A percentile compares a stretch with the other conserved stretches of the same genome.
phyloP scores from a whole-genome alignment of 2,113 vertebrate species.

The Rynchops niger region DNA sequence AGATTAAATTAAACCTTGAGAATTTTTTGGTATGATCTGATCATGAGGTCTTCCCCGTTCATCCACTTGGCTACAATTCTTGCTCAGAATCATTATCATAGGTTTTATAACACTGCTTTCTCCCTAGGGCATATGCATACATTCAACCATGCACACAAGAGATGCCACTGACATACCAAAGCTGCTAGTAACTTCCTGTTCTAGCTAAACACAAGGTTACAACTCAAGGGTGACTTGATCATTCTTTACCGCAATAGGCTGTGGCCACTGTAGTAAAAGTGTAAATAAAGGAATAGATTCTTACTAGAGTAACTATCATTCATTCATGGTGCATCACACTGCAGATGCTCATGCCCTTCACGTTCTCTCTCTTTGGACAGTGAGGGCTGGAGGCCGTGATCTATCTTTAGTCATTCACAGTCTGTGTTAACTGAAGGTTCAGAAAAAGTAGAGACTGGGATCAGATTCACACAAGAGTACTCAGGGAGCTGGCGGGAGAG shows the following conservation, averaged over 20 bases:
- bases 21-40: background rate
- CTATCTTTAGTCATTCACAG: background rate
- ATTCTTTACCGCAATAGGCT: background rate
- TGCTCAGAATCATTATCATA: background rate
- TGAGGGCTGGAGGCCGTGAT: background rate
- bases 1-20: background rate
- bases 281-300: background rate
- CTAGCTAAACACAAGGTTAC: background rate
- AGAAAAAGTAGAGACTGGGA: background rate
- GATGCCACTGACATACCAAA: background rate
- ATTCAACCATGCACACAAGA: background rate
- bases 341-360: background rate
- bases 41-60: background rate
- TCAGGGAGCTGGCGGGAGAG: too few relatives aligned
- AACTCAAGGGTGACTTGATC: background rate
- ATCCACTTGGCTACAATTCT: background rate
- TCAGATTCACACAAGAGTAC: background rate
- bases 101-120: background rate
- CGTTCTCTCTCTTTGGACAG: background rate
- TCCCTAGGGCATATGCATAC: background rate
- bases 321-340: background rate
- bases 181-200: background rate
- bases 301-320: background rate
- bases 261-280: background rate
- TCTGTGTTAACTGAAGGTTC: background rate